phyloP scores from a whole-genome alignment of 2,113 vertebrate genomes.

The Myanophis thanlyinensis region DNA sequence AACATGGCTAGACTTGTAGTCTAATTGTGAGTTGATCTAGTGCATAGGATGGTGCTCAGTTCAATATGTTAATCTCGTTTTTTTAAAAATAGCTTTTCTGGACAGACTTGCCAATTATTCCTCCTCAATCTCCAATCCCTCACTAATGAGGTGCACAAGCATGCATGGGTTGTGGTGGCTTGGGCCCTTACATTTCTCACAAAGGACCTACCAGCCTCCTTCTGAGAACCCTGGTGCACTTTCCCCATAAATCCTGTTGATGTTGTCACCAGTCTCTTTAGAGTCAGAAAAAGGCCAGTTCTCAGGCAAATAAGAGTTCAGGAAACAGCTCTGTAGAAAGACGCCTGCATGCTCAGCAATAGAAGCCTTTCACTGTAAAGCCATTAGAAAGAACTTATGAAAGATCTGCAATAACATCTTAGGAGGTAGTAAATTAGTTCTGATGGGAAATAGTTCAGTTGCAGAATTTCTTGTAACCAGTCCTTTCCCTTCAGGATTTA shows the following conservation, averaged over 20 bases:
- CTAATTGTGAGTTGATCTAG: neutral
- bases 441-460: neutral
- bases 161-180: neutral
- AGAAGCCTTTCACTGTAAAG: neutral
- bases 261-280: neutral
- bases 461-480: neutral
- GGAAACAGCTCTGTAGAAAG: neutral
- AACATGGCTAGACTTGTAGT: neutral
- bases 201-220: neutral
- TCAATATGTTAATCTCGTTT: neutral
- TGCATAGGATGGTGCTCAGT: neutral
- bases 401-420: neutral
- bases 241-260: neutral
- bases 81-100: neutral
- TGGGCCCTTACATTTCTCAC: neutral
- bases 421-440: neutral
- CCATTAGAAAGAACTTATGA: neutral
- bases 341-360: neutral
- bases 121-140: neutral
- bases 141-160: neutral
- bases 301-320: neutral
- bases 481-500: neutral
- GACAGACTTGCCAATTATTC: neutral
- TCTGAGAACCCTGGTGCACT: neutral
- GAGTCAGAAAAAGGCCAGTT: neutral